Percentiles rank a stretch among this genome's conserved stretches.
Conservation (phyloP, 2,888 invertebrate genomes). For the Meghimatium bilineatum region DNA sequence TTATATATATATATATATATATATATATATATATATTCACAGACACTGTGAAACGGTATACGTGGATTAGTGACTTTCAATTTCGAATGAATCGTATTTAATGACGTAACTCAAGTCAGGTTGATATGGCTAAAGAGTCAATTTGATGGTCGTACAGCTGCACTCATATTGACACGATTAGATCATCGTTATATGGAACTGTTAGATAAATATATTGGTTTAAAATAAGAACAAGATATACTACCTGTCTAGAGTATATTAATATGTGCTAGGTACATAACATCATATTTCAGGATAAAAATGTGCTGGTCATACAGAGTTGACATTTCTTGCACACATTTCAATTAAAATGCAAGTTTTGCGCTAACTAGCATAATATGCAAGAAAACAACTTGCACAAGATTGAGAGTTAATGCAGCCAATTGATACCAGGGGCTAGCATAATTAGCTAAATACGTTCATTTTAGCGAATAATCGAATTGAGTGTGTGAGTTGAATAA, state of each 20-base stretch:
- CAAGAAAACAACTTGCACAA: neutral
- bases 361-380: neutral
- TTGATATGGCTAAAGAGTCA: no score
- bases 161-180: no score
- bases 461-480: neutral
- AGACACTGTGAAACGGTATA: no score
- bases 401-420: neutral
- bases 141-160: no score
- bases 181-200: no score
- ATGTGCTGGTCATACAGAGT: neutral
- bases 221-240: neutral
- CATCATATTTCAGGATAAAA: neutral
- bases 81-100: no score
- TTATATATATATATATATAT: no score
- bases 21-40: no score
- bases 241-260: neutral
- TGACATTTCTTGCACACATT: neutral
- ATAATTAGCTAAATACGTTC: neutral
- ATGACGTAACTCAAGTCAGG: no score
- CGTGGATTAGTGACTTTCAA: no score
- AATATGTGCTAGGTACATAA: neutral
- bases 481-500: neutral
- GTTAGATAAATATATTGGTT: no score
- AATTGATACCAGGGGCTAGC: neutral
- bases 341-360: neutral